These are phyloP conservation scores for Mionectes olivaceus DNA, from an alignment of 2,797 vertebrate species.

Conservation along the genomic window DNA sequence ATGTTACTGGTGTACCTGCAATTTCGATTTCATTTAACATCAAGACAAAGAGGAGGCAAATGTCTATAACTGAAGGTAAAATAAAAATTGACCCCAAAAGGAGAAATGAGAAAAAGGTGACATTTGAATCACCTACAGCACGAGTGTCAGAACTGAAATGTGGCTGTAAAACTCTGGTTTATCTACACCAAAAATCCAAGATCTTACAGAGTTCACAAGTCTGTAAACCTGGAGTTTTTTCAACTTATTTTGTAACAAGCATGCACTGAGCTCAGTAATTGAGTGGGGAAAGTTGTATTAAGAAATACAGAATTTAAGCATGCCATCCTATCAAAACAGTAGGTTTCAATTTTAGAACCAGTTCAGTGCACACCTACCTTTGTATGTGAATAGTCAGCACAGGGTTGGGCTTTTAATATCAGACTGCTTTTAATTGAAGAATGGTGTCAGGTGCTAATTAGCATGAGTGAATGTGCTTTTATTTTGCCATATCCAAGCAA, in stretches of 20 bases:
- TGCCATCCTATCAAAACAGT: background rate
- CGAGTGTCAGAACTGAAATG: background rate
- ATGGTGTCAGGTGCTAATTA: conserved; percentile 6
- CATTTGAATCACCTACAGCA: conserved; percentile 25
- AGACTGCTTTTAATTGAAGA: conserved; percentile 4
- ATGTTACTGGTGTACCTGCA: background rate
- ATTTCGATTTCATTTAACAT: background rate
- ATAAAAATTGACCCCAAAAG: background rate
- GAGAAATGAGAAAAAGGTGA: conserved; percentile 17
- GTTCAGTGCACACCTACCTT: background rate
- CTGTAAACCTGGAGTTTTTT: background rate
- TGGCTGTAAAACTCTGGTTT: background rate
- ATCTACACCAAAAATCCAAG: background rate
- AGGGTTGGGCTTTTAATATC: background rate
- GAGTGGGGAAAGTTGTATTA: background rate
- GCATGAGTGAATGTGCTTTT: background rate
- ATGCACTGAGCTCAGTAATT: background rate
- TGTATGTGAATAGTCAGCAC: background rate
- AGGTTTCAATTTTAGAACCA: background rate
- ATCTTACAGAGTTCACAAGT: background rate
- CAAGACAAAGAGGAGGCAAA: background rate
- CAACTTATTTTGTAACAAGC: background rate
- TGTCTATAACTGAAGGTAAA: background rate
- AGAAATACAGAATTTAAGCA: background rate
- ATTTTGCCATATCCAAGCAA: background rate